Percentiles rank a stretch among this genome's conserved stretches.
Evolutionary conservation across 2,797 vertebrate species (phyloP).

Genomic region (Tamandua tetradactyla): DNA sequence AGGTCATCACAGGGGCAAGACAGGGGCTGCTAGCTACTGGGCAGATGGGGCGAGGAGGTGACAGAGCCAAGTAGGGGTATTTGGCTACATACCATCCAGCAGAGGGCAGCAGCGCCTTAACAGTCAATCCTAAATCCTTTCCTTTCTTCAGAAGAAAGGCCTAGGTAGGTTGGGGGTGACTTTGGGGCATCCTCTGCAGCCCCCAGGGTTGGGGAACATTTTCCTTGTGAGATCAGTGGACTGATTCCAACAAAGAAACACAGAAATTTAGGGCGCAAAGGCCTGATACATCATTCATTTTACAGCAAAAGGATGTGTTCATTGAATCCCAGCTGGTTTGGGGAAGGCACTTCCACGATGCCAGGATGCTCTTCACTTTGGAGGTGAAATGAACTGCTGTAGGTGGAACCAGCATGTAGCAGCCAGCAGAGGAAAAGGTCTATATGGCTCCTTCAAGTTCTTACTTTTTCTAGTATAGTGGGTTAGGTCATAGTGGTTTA

Average conservation of each 20-base stretch:
- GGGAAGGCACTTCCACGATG: background rate
- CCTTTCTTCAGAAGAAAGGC: background rate
- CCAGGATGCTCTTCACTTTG: background rate
- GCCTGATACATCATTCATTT: background rate
- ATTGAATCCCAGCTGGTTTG: background rate
- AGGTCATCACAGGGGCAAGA: background rate
- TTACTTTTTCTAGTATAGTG: background rate
- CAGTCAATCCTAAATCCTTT: constrained; percentile 22
- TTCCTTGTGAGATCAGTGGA: background rate
- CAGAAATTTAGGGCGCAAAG: background rate
- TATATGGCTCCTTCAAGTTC: background rate
- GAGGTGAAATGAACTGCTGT: background rate
- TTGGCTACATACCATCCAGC: constrained; percentile 75
- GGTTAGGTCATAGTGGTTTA: background rate
- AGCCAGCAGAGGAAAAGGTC: background rate
- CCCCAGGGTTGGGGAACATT: background rate
- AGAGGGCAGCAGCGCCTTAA: constrained; percentile 80
- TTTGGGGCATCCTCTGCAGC: background rate
- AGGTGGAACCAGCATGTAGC: background rate
- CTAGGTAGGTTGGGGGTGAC: background rate
- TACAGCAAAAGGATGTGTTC: background rate
- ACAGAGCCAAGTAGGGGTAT: background rate
- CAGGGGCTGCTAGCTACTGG: background rate
- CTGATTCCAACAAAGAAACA: background rate
- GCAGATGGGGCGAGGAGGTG: background rate